Evolutionary conservation across 2,888 invertebrate species (phyloP), one percentile per base, ranked within the genome.

Genomic region (Agrotis exclamationis): DNA sequence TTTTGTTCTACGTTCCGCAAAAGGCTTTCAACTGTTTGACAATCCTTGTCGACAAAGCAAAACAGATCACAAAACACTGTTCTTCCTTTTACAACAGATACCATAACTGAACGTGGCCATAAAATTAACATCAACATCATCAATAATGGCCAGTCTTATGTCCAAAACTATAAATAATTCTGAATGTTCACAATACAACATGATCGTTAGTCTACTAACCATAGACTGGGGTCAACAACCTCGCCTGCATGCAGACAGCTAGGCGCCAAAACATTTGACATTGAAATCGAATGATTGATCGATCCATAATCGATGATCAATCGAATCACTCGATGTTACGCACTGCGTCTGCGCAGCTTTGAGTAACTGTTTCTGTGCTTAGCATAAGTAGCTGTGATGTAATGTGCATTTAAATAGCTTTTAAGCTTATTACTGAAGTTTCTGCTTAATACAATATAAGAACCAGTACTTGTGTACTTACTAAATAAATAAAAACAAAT

Each of bases 231-330:
- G 91, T 92, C 92, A 88, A 87, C 85, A 91, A 93, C 89, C 94
- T 86, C 79, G 74, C 82, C 84, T 88, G 87, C 88, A 90, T 87
- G 87, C 87, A 94, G 94, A 94, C 94, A 85, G 90, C 88, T 59
- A 91, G 95, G 94, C 94, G 94, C 95, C 95, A 87, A 87, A 87
- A 87, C 84, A 79, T 84, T 82, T 87, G 88, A 87, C 89, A 90
- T 87, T 89, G 90, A 89, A n/a, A 89, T 86, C 86, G 75, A 82
- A 83, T 92, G 92, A 93, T 93, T 93, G 92, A 94, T 94, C 84
- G 88, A 89, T 89, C 84, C 88, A 88, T 91, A 87, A 83, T 91
- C 89, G 86, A 80, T 83, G 77, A 80, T 80, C 85, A 70, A 81
- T 85, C 79, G 76, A 74, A 72, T 76, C 82, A 85, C 80, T 82